Evolutionary conservation across 2,888 invertebrate species (phyloP), one percentile per base, ranked within the genome.

Genomic region (Coenonympha arcania): DNA sequence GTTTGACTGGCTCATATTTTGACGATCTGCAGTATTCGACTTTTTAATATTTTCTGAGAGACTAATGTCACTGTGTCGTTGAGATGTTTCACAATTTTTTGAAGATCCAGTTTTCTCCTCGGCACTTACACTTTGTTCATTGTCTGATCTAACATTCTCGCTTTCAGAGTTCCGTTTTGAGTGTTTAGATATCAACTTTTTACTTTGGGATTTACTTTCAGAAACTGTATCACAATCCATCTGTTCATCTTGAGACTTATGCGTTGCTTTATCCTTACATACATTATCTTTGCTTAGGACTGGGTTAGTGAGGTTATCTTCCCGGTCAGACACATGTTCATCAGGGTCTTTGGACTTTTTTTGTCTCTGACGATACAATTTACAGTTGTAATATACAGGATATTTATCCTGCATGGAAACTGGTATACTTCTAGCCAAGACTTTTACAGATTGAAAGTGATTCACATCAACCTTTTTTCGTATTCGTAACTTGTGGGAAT

Each of bases 301-400:
- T 15, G 16, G 9, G 9, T 16, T 4, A 8, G 15, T 15, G 6
- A 8, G 26, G 1, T 8, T 43, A 1, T 13, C 2, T 6, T 28
- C 20, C 26, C 42, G 19, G 13, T 39, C 22, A 26, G 20, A 9
- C 2, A 11, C 13, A 43, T 22, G 13, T 9, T 20, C 13, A 30
- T 26, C 20, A 6, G 8, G 19, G 24, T 39, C 9, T 9, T 26
- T 31, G 4, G n/a, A 20, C 6, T 37, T 31, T 41, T 43, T 42
- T 43, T 50, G 67, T 47, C 78, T 66, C 13, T 55, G 42, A 16
- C 71, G 63, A 48, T 73, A 79, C 26, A 85, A 62, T 55, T 76
- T 75, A 58, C 85, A 83, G 48, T 83, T 65, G 58, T 73, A 66
- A 64, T 71, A 75, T 15, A 83, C 76, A 16, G 84, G 81, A 63